Conservation (phyloP, 92 coral and sea anemone species). For the Porites evermanni region DNA sequence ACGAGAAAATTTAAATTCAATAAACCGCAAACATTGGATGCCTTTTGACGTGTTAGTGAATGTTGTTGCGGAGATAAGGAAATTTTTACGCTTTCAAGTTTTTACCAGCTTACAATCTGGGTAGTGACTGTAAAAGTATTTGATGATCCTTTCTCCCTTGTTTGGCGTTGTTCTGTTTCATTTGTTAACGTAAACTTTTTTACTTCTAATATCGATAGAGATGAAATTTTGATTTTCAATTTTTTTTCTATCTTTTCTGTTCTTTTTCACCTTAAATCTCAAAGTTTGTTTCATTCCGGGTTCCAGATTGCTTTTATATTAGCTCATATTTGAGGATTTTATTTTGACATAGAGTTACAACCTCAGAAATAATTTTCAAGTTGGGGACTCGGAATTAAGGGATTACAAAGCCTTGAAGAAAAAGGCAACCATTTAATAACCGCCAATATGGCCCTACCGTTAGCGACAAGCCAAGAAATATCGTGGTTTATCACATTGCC, state of each 20-base stretch:
- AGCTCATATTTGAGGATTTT: too few species aligned
- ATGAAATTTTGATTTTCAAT: too few species aligned
- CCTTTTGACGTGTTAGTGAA: constrained; percentile 31
- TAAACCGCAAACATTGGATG: constrained; percentile 24
- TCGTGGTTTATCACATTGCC: constrained; percentile 27
- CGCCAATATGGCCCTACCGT: constrained; percentile 40
- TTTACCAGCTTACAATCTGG: constrained; percentile 3
- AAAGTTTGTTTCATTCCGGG: too few species aligned
- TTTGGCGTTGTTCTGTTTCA: background rate
- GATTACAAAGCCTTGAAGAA: too few species aligned
- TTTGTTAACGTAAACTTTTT: too few species aligned
- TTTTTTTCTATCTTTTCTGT: too few species aligned
- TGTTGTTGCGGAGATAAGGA: background rate
- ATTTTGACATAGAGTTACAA: too few species aligned
- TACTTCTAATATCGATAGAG: too few species aligned
- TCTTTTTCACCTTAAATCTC: too few species aligned
- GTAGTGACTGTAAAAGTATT: background rate
- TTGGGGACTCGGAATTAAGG: background rate
- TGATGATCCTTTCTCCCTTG: background rate
- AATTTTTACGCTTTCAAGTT: background rate
- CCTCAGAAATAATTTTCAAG: background rate
- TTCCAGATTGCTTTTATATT: too few species aligned
- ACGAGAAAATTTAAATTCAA: constrained; percentile 3
- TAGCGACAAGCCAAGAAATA: constrained; percentile 40
- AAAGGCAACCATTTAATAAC: constrained; percentile 5